Percentiles rank a stretch among this genome's conserved stretches.
phyloP scores from a whole-genome alignment of 2,888 invertebrate species.

The Torymus aiolomorphi region DNA sequence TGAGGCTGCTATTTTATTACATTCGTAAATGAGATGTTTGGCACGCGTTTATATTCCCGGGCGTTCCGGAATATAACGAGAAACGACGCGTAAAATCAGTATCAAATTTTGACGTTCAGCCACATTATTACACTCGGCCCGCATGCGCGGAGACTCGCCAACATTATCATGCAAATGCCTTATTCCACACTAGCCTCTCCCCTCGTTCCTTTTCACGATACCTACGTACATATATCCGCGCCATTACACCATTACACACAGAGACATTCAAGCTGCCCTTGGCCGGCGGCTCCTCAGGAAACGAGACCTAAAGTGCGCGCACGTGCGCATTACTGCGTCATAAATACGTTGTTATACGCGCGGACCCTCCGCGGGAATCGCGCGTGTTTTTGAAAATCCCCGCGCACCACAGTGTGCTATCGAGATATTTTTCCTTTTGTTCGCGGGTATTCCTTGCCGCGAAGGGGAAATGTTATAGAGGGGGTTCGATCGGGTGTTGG shows the following conservation, averaged over 20 bases:
- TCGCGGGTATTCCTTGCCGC: not conserved
- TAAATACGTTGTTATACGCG: constrained; percentile 30
- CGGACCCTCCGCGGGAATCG: constrained; percentile 4
- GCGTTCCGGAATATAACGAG: too few relatives aligned
- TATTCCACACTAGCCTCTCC: not conserved
- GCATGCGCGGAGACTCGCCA: too few relatives aligned
- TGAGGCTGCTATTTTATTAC: too few relatives aligned
- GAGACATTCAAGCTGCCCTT: constrained; percentile 5
- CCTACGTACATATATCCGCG: not conserved
- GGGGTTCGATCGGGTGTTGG: too few relatives aligned
- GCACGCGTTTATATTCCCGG: too few relatives aligned
- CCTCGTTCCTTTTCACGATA: not conserved
- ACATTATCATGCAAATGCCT: constrained; percentile 21
- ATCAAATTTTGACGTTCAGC: not conserved
- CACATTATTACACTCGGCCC: not conserved
- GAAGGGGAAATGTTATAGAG: constrained; percentile 5
- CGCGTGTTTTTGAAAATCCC: constrained; percentile 29
- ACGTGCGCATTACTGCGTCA: constrained; percentile 31
- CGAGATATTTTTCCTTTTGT: not conserved
- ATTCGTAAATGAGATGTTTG: too few relatives aligned
- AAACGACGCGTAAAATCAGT: not conserved
- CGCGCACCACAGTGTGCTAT: not conserved
- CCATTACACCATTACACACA: constrained; percentile 6
- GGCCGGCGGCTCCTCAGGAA: constrained; percentile 23
- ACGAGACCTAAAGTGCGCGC: constrained; percentile 26